Percentiles rank a stretch among this genome's conserved stretches.
These are phyloP conservation scores for Dryobotodes eremita DNA, from an alignment of 2,888 invertebrate species.

Conservation along the genomic window DNA sequence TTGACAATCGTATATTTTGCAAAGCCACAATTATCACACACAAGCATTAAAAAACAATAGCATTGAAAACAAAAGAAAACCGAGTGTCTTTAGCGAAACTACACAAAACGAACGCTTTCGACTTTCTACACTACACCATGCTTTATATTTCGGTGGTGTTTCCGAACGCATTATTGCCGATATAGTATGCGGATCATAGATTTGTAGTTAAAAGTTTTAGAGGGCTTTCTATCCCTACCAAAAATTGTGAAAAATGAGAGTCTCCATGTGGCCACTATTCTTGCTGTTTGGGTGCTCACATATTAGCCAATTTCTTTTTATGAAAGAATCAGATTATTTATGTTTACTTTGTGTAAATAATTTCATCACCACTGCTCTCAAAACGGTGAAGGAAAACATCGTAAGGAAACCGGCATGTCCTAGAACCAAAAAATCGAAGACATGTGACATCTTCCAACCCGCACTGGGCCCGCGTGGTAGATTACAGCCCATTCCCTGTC, in stretches of 20 bases:
- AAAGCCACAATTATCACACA: constrained; percentile 12
- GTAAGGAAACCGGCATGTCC: too few species aligned
- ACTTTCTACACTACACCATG: constrained; percentile 58
- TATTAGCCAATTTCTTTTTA: too few species aligned
- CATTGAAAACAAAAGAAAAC: constrained; percentile 50
- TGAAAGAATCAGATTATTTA: background rate
- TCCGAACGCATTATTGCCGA: constrained; percentile 14
- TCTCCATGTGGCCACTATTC: background rate
- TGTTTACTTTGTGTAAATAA: too few species aligned
- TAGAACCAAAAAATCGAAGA: too few species aligned
- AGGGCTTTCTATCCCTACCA: constrained; percentile 14
- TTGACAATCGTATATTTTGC: constrained; percentile 29
- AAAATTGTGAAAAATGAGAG: background rate
- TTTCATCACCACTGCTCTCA: too few species aligned
- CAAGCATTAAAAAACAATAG: constrained; percentile 56
- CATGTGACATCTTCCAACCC: too few species aligned
- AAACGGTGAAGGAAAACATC: too few species aligned
- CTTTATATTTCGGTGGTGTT: constrained; percentile 51
- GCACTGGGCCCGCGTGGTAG: too few species aligned
- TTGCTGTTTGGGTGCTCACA: background rate
- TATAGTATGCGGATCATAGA: constrained; percentile 39
- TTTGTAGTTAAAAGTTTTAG: background rate
- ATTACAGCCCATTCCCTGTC: too few species aligned
- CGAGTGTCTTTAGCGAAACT: constrained; percentile 47
- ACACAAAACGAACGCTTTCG: constrained; percentile 48